These are phyloP conservation scores for Aphidius colemani DNA, from an alignment of 2,888 invertebrate genomes.

Conservation along the genomic window DNA sequence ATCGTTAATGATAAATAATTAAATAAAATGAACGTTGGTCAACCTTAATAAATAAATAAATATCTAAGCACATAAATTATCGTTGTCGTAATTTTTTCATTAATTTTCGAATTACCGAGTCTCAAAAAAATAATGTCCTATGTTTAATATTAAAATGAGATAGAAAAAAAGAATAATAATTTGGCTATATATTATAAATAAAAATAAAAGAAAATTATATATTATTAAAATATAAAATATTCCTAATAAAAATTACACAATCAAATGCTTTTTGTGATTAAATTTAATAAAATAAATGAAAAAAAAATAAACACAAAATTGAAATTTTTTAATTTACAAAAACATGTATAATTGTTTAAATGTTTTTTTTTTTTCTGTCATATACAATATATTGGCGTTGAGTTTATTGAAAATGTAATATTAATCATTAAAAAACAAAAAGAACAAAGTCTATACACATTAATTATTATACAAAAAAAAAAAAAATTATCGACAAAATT, in stretches of 20 bases:
- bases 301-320: not conserved
- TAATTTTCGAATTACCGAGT: constrained; percentile 22
- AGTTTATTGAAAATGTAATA: not conserved
- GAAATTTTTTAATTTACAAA: not conserved
- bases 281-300: not conserved
- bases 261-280: constrained; percentile 48
- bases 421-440: not conserved
- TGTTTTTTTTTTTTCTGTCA: not conserved
- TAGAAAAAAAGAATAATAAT: constrained; percentile 52
- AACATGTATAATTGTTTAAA: not conserved
- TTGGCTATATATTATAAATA: constrained; percentile 53
- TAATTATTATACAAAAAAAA: constrained; percentile 2
- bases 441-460: not conserved
- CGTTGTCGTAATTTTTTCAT: constrained; percentile 27
- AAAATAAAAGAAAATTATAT: constrained; percentile 49
- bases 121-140: constrained; percentile 14
- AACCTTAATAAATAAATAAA: constrained; percentile 15
- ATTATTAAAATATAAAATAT: constrained; percentile 58
- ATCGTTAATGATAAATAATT: constrained; percentile 24
- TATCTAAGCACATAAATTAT: constrained; percentile 22
- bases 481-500: constrained; percentile 6
- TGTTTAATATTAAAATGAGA: constrained; percentile 23
- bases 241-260: constrained; percentile 57
- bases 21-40: constrained; percentile 27
- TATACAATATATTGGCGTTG: not conserved